Conservation (phyloP, 2,113 vertebrate species). For the Actenoides lindsayi region DNA sequence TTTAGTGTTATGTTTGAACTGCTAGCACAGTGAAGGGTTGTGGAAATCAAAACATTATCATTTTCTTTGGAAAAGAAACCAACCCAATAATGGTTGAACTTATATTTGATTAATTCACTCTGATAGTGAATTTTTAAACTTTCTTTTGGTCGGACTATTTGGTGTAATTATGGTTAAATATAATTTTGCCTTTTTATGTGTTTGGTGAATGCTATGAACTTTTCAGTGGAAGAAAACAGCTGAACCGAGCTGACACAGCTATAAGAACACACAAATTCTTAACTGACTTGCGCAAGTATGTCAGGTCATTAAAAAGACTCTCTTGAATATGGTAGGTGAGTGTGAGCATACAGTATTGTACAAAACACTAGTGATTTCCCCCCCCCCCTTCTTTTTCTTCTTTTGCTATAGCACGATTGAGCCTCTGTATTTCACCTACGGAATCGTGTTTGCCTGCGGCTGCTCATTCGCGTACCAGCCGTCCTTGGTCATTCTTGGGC, state of each 20-base stretch:
- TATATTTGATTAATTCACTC: background rate
- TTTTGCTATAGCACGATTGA: conserved; percentile 82
- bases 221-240: background rate
- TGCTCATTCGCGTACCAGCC: conserved; percentile 98
- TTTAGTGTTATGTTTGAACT: background rate
- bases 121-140: background rate
- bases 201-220: background rate
- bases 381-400: background rate
- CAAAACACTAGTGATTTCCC: background rate
- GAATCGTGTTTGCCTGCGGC: conserved; percentile 92
- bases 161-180: background rate
- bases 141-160: background rate
- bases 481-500: conserved; percentile 93
- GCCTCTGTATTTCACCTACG: conserved; percentile 93
- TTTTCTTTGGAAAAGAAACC: background rate
- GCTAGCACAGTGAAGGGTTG: background rate
- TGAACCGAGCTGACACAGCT: background rate
- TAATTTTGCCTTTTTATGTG: background rate
- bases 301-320: background rate
- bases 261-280: background rate
- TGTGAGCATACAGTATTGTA: background rate
- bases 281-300: background rate
- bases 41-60: background rate
- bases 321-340: background rate
- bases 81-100: background rate